These are phyloP conservation scores for Tineola bisselliella DNA, from an alignment of 2,888 invertebrate genomes.

Conservation along the genomic window DNA sequence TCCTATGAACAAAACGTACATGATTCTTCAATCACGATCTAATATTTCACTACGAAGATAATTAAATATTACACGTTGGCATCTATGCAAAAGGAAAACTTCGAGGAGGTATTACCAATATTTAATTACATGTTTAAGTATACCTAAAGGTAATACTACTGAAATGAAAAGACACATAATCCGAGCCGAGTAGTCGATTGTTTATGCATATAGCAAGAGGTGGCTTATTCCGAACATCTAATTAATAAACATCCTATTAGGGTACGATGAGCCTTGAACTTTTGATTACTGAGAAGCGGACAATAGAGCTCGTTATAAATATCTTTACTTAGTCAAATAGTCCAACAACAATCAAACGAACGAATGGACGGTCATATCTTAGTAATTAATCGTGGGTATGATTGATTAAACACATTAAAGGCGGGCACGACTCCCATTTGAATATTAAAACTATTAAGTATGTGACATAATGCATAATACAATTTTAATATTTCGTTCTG, in stretches of 20 bases:
- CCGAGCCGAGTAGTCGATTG: neutral
- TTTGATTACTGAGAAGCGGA: conserved; percentile 52
- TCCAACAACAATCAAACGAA: conserved; percentile 38
- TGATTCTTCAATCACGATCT: neutral
- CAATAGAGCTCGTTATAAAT: conserved; percentile 54
- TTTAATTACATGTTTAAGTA: neutral
- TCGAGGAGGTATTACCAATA: neutral
- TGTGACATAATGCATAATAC: conserved; percentile 62
- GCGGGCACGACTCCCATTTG: conserved; percentile 61
- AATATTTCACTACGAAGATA: neutral
- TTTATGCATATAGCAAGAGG: neutral
- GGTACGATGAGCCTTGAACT: conserved; percentile 48
- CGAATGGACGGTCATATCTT: conserved; percentile 51
- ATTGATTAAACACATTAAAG: conserved; percentile 66
- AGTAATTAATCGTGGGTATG: conserved; percentile 65
- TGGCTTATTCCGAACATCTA: conserved; percentile 49
- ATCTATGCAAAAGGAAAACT: neutral
- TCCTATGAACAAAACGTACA: neutral
- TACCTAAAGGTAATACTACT: neutral
- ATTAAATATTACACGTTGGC: conserved; percentile 5
- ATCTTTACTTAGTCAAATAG: conserved; percentile 43
- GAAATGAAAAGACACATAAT: neutral
- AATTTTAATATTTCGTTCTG: conserved; percentile 45
- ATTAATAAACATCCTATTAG: conserved; percentile 60
- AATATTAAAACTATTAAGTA: conserved; percentile 60